Evolutionary conservation across 2,888 invertebrate species (phyloP), one percentile per base, ranked within the genome.

Genomic region (Orchesellides sinensis): DNA sequence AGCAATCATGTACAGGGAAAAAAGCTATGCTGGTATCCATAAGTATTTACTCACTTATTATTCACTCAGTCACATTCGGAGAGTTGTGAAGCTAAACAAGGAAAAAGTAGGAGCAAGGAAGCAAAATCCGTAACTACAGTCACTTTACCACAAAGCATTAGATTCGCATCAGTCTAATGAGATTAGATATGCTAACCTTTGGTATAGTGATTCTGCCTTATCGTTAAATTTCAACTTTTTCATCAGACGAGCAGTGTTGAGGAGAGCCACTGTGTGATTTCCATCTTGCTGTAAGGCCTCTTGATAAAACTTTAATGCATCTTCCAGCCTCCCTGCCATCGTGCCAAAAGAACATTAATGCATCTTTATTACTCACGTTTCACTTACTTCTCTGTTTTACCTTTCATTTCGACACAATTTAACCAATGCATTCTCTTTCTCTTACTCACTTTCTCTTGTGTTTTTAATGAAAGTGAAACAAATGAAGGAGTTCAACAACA

Each of bases 301-400:
- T 91, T 92, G 90, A 91, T 92, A 92, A 90, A 92, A 90, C 89
- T 92, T 88, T 89, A 92, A 88, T 85, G 93, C 90, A 89, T 91
- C 90, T 79, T 91, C 89, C 88, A 91, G 90, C 88, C 92, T 91
- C 78, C 92, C 93, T 93, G 89, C 40, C 77, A 70, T 54, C 83
- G 79, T 83, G 69, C 77, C 83, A 83, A 83, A 72, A 83, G 52
- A 77, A 75, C 77, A 83, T 82, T 82, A 82, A 75, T 82, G 82
- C 75, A 82, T 82, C 82, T 75, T 82, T 82, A 82, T 82, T 78
- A 78, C 83, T 78, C 59, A 72, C 83, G 83, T 66, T 78, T 83
- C 83, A 77, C 77, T 78, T 73, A 59, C 72, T 83, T 72, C 78
- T 56, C 73, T 73, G 25, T 77, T 77, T 63, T 56, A 68, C 69